Evolutionary conservation across 2,797 vertebrate species (phyloP).

Genomic region (Leptodactylus fallax): DNA sequence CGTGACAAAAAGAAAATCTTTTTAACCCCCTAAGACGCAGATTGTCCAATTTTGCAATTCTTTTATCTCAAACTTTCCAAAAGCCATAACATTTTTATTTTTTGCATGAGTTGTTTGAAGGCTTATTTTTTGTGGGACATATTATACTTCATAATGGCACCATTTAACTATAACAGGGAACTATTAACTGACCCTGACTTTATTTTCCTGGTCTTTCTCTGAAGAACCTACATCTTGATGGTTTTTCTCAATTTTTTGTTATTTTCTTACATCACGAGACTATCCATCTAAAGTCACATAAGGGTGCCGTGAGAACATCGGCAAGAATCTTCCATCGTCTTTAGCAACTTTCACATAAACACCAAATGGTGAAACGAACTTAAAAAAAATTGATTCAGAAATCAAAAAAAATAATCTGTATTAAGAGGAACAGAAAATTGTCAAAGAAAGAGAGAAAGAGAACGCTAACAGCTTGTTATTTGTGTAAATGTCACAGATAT

Average conservation of each 20-base stretch:
- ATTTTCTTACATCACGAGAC: neutral
- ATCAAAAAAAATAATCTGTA: too few species aligned
- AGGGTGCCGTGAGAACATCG: neutral
- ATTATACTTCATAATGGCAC: too few species aligned
- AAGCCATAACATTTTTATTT: too few species aligned
- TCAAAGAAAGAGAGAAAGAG: neutral
- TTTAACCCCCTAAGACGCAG: neutral
- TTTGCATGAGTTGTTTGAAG: too few species aligned
- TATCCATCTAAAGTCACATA: neutral
- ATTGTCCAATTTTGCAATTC: too few species aligned
- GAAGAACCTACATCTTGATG: neutral
- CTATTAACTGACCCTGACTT: too few species aligned
- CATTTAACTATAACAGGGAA: too few species aligned
- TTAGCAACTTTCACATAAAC: neutral
- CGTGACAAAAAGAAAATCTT: slow-evolving; percentile 36
- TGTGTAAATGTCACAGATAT: slow-evolving; percentile 38
- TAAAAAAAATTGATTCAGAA: neutral
- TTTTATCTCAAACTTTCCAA: too few species aligned
- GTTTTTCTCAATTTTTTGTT: neutral
- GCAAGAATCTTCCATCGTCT: neutral
- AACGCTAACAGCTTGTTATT: slow-evolving; percentile 4
- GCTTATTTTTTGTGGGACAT: too few species aligned
- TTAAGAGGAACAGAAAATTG: slow-evolving; percentile 13
- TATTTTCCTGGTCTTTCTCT: too few species aligned
- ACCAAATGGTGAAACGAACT: neutral